A percentile compares a stretch with the other conserved stretches of the same genome.
These are phyloP conservation scores for Atherinosoma microstoma DNA, from an alignment of 2,797 vertebrate species.

Conservation along the genomic window DNA sequence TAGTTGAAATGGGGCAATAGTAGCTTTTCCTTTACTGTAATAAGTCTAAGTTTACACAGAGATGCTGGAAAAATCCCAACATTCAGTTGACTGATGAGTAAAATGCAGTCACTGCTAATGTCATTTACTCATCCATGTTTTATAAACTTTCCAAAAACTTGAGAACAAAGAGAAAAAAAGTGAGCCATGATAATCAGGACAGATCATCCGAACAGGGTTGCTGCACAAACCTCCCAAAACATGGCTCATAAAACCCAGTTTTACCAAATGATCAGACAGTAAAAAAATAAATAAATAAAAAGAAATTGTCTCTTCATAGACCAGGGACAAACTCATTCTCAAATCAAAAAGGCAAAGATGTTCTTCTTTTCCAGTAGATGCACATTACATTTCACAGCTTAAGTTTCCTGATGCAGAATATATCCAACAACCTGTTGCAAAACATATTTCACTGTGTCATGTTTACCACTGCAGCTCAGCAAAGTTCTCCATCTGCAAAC, in stretches of 20 bases:
- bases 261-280: not conserved
- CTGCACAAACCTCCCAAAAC: not conserved
- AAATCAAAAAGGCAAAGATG: not conserved
- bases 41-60: not conserved
- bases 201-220: not conserved
- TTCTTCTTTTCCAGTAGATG: not conserved
- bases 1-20: too few relatives aligned
- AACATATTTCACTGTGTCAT: too few relatives aligned
- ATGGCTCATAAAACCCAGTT: not conserved
- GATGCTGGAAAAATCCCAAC: not conserved
- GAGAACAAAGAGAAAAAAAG: not conserved
- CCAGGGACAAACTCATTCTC: not conserved
- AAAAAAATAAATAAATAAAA: too few relatives aligned
- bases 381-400: not conserved
- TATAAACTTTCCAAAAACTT: too few relatives aligned
- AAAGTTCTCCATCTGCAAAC: too few relatives aligned
- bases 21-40: too few relatives aligned
- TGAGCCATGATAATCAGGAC: not conserved
- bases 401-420: too few relatives aligned
- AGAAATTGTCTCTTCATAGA: too few relatives aligned
- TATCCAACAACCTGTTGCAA: too few relatives aligned
- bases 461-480: too few relatives aligned
- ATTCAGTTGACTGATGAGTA: not conserved
- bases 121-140: not conserved
- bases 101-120: not conserved